phyloP scores from a whole-genome alignment of 2,113 vertebrate species.

The Scolopax mira region DNA sequence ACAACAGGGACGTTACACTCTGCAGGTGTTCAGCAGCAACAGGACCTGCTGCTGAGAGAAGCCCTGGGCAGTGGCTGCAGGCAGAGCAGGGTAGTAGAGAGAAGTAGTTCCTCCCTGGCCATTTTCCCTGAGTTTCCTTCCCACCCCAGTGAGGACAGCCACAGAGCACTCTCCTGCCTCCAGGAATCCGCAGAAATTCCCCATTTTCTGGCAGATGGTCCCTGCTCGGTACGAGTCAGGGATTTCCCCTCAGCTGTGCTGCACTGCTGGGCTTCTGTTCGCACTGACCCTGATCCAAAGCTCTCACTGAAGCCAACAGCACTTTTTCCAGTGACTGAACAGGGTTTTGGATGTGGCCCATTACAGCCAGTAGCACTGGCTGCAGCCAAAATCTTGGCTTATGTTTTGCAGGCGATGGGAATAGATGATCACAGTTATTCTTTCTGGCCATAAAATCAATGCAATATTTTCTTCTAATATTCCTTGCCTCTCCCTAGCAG shows the following conservation, averaged over 20 bases:
- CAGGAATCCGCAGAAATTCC: background rate
- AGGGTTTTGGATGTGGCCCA: constrained; percentile 12
- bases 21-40: background rate
- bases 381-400: constrained; percentile 4
- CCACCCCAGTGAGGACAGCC: background rate
- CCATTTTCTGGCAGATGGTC: background rate
- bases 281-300: background rate
- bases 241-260: constrained; percentile 39
- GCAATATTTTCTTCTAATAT: background rate
- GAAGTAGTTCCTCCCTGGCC: background rate
- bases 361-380: background rate
- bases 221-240: background rate
- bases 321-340: background rate
- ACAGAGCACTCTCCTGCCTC: background rate
- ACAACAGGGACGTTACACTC: background rate
- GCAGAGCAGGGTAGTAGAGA: background rate
- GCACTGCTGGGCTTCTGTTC: constrained; percentile 28
- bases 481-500: background rate
- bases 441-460: constrained; percentile 21
- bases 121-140: background rate
- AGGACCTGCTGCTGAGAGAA: background rate
- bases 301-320: background rate
- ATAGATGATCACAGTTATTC: constrained; percentile 23
- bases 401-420: background rate
- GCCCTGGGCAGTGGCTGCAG: background rate